These are phyloP conservation scores for Hippolais icterina DNA, from an alignment of 2,113 vertebrate species.

Conservation along the genomic window DNA sequence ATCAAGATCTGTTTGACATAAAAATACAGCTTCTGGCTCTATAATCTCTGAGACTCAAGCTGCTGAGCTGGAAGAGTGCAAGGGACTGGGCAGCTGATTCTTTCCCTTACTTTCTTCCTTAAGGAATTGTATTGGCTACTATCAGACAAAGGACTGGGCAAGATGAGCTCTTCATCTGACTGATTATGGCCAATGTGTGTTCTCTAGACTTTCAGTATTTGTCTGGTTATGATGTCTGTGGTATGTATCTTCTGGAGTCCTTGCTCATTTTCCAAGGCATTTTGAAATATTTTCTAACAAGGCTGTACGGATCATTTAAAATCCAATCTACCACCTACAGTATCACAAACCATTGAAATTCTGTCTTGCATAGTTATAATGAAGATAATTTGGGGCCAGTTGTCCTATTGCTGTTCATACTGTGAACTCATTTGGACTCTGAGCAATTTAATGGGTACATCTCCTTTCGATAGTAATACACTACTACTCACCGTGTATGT, in stretches of 20 bases:
- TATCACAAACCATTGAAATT: not conserved
- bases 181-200: not conserved
- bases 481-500: not conserved
- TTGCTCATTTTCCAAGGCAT: not conserved
- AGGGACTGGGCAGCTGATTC: not conserved
- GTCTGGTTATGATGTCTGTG: not conserved
- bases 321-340: constrained; percentile 46
- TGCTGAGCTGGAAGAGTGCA: not conserved
- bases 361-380: not conserved
- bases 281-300: constrained; percentile 1
- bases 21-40: not conserved
- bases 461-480: not conserved
- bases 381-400: constrained; percentile 14
- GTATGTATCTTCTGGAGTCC: not conserved
- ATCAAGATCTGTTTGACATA: not conserved
- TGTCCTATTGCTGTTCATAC: not conserved
- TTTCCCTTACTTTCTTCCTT: not conserved
- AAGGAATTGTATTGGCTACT: not conserved
- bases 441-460: not conserved
- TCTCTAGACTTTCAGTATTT: not conserved
- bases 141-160: not conserved
- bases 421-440: constrained; percentile 23
- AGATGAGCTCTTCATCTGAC: not conserved
- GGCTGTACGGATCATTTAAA: constrained; percentile 16
- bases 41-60: not conserved